Percentiles rank a stretch among this genome's conserved stretches.
Conservation (phyloP, 2,113 vertebrate genomes). For the Podarcis cretensis region DNA sequence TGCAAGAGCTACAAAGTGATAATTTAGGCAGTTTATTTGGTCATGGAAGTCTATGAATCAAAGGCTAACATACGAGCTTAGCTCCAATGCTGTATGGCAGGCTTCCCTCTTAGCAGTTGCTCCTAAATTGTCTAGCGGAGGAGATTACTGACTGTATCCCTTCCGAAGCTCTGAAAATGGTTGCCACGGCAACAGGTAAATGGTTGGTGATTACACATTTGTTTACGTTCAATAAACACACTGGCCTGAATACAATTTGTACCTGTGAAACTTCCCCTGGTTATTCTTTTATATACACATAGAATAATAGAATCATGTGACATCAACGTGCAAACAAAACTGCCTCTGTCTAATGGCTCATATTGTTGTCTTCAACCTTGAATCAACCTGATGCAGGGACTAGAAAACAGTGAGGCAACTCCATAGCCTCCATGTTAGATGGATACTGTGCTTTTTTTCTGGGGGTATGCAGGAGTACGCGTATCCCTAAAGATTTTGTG, state of each 20-base stretch:
- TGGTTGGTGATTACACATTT: slow-evolving; percentile 4
- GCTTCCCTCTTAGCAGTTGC: background rate
- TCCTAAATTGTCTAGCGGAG: background rate
- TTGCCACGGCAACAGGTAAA: background rate
- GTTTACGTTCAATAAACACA: background rate
- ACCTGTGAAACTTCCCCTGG: background rate
- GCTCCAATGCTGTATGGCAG: background rate
- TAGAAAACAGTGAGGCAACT: background rate
- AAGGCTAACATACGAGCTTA: background rate
- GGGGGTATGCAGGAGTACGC: too few relatives aligned
- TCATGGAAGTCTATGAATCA: background rate
- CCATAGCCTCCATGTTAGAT: background rate
- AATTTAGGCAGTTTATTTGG: background rate
- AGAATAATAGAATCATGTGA: too few relatives aligned
- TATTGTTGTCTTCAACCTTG: background rate
- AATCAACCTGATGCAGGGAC: background rate
- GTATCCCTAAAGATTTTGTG: too few relatives aligned
- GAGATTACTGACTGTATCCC: background rate
- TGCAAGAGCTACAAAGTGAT: background rate
- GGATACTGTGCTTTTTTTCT: too few relatives aligned
- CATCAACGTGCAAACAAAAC: background rate
- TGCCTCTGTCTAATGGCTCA: background rate
- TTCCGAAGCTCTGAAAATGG: background rate
- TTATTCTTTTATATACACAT: background rate
- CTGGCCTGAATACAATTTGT: background rate